Evolutionary conservation across 2,797 vertebrate species (phyloP).

Genomic region (Serranus cabrilla): DNA sequence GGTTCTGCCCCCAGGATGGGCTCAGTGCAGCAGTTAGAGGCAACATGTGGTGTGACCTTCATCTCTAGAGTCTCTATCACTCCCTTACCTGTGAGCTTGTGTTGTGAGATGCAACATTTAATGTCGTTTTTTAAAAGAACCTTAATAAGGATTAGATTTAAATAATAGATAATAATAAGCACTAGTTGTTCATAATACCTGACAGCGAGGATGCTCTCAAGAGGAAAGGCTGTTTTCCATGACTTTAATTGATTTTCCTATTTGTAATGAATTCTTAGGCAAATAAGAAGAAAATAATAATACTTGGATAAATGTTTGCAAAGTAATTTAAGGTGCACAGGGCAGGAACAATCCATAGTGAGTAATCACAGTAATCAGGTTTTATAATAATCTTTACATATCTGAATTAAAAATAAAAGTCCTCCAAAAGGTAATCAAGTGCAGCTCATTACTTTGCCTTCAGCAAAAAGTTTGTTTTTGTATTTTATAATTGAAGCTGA

Average conservation of each 20-base stretch:
- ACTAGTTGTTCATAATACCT: neutral
- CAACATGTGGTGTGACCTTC: constrained; percentile 85
- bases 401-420: neutral
- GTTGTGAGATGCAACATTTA: neutral
- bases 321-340: neutral
- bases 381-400: constrained; percentile 4
- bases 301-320: neutral
- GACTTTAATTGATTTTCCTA: constrained; percentile 29
- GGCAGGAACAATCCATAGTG: neutral
- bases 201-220: constrained; percentile 12
- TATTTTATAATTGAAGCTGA: neutral
- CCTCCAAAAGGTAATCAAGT: neutral
- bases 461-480: neutral
- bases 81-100: constrained; percentile 42
- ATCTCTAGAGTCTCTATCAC: constrained; percentile 65
- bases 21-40: constrained; percentile 77
- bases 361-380: neutral
- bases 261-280: constrained; percentile 1
- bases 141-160: neutral
- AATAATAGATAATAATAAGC: neutral
- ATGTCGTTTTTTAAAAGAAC: neutral
- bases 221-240: constrained; percentile 46
- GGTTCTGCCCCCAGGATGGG: constrained; percentile 85
- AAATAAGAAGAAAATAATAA: neutral
- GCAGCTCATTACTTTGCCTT: neutral